Base-by-base conservation (phyloP, 92 coral and sea anemone genomes). In the Montipora capitata region DNA sequence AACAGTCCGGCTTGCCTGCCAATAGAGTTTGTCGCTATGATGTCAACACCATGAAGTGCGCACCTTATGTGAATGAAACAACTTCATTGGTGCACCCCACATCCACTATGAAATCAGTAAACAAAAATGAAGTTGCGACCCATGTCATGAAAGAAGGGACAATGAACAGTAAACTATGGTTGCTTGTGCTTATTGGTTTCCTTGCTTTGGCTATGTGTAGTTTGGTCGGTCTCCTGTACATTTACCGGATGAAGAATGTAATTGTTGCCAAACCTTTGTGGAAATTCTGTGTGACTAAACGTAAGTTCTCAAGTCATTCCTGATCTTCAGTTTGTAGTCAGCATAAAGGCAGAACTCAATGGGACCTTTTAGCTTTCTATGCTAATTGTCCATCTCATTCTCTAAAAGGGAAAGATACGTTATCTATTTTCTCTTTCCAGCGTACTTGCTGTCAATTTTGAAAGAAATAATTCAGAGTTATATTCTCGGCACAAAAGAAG, bases 1-100 rank as follows among this genome's bases (percentile, higher is more conserved):
- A 40, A 2, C 87, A 83, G 71, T 10, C 45, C 10, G 62, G 48
- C 71, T 68, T 83, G 40, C 59, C 87, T 4, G 71, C 78, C 27
- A 83, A 72, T 15, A 70, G 72, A 62, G 40, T 83, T 15, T 83
- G 87, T 62, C 87, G 87, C 0, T 83, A 83, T 48, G 87, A 83
- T 48, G 63, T 83, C 59, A 71, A 59, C 43, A 73, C 87, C 27
- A 73, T 73, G 51, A 72, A 58, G 48, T 83, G 87, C 9, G 80
- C 79, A 4, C 64, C 80, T 73, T 4, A 5, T 4, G 11, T 58
- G 3, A 41, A 20, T 9, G 16, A 40, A 4, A 18, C 87, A 8
- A 42, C 87, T 18, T 5, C 52, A 3, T 5, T 10, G 7, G n/a
- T 11, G 59, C 54, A 14, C 38, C 1, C 39, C 15, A 10, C 43